Evolutionary conservation across 2,888 invertebrate genomes (phyloP), one percentile per base, ranked within the genome.

Genomic region (Cosmia trapezina): DNA sequence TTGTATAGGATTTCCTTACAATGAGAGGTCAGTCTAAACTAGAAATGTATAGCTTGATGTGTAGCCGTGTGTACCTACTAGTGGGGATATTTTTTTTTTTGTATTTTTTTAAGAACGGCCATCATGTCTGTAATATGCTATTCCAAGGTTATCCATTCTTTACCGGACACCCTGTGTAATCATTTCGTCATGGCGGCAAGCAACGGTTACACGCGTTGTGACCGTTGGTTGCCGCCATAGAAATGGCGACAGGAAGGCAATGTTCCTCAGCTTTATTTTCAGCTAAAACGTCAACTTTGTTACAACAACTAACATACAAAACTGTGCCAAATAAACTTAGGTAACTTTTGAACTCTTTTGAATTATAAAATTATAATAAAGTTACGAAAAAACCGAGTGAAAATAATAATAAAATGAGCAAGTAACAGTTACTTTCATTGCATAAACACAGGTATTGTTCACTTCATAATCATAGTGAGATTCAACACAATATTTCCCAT

Each of bases 351-450:
- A 56, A 80, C 54, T 81, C 45, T 47, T 67, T 56, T 43, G 33
- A 70, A 81, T 80, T 85, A 83, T 80, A 73, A 83, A 85, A 76
- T 69, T 80, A 76, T 74, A 61, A 75, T 61, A 75, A 73, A 56
- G 66, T 83, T 81, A 88, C 76, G 73, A 82, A 79, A 81, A 86
- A 79, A 79, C 78, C 76, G 73, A 88, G 87, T 83, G 86, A 88
- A 84, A 83, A 76, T 74, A 70, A 83, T 83, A 83, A 87, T 83
- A 87, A 84, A 71, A 74, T 62, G 80, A 89, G 14, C 61, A 47
- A 81, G 86, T 89, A 90, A 92, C 90, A 88, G 88, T 93, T 89
- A 94, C 93, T 94, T 94, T 94, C 94, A 78, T 95, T 95, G 92
- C 94, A 93, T 94, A 94, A 94, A 94, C 88, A 87, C 85, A 70